Percentiles rank a stretch among this genome's conserved stretches.
Conservation (phyloP, 2,113 vertebrate species). For the Diphyllodes magnificus region DNA sequence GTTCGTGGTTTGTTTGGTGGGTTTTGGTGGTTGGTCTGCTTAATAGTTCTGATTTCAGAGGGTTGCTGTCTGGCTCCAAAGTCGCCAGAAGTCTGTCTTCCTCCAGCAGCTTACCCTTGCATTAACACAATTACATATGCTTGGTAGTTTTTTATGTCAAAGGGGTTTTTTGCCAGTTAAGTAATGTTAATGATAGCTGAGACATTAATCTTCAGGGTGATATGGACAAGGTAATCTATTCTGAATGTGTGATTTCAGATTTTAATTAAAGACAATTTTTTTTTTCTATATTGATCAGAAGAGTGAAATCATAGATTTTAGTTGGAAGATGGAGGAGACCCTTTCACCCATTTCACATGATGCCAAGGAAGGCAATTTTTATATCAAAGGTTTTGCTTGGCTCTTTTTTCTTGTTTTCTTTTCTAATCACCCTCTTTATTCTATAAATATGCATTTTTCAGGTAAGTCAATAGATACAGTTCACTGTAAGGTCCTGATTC, state of each 20-base stretch:
- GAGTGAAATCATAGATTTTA: not conserved
- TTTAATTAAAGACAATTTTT: not conserved
- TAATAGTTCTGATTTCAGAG: not conserved
- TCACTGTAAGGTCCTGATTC: not conserved
- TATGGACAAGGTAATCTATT: not conserved
- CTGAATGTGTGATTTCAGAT: not conserved
- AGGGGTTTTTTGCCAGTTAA: not conserved
- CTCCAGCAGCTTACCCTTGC: not conserved
- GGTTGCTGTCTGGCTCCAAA: not conserved
- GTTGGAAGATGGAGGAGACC: not conserved
- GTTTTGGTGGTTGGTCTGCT: not conserved
- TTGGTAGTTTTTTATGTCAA: not conserved
- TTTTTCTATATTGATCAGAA: not conserved
- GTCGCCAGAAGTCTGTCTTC: not conserved
- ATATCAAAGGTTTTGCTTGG: not conserved
- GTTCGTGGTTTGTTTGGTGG: not conserved
- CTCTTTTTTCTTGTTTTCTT: not conserved
- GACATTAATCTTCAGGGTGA: not conserved
- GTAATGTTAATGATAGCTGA: not conserved
- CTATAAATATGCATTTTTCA: not conserved
- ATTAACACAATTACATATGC: not conserved
- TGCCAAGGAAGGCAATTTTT: not conserved
- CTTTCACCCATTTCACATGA: not conserved
- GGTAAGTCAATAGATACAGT: not conserved
- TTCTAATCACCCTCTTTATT: not conserved